Conservation (phyloP, 2,113 vertebrate species). For the Steatornis caripensis region DNA sequence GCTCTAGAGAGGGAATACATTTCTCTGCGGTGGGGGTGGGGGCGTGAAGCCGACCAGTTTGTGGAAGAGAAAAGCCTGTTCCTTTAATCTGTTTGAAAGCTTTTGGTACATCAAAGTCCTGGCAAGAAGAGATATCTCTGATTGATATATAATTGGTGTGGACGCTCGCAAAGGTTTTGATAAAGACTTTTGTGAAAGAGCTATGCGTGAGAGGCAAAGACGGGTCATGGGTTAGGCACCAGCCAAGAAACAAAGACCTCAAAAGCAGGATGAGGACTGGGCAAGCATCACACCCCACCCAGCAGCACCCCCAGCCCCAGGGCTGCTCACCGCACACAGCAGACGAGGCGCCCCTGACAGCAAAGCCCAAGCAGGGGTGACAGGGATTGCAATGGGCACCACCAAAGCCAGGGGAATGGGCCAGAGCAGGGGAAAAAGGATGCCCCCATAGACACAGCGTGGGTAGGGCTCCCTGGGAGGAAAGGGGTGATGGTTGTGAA, state of each 20-base stretch:
- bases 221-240: background rate
- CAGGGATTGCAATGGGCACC: background rate
- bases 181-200: background rate
- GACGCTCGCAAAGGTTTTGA: background rate
- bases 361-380: fast-evolving
- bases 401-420: background rate
- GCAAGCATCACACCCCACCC: background rate
- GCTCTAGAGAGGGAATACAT: background rate
- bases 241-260: background rate
- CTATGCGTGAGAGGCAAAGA: background rate
- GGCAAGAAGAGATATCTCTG: background rate
- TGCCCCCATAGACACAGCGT: background rate
- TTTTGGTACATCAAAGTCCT: background rate
- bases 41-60: fast-evolving
- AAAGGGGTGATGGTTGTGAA: background rate
- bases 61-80: background rate
- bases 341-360: background rate
- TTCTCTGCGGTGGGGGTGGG: background rate
- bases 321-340: background rate
- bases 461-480: background rate
- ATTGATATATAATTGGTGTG: background rate
- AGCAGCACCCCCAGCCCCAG: background rate
- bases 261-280: background rate
- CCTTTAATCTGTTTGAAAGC: slow-evolving; percentile 6
- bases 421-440: fast-evolving